Evolutionary conservation across 2,888 invertebrate genomes (phyloP).

Genomic region (Gymnosoma rotundatum): DNA sequence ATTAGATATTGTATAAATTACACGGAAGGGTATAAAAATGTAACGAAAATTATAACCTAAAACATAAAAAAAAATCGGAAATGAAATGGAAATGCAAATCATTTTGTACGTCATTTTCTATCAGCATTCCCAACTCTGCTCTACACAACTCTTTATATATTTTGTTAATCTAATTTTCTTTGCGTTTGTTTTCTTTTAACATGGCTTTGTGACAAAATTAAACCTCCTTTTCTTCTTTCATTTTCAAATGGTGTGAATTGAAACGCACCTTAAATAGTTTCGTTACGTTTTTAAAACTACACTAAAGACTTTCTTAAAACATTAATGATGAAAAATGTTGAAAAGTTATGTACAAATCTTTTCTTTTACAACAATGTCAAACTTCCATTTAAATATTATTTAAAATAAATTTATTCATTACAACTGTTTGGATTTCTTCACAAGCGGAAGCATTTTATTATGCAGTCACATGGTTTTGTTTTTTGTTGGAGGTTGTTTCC

Average conservation of each 20-base stretch:
- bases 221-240: slow-evolving; percentile 1
- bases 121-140: slow-evolving; percentile 3
- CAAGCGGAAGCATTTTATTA: slow-evolving; percentile 56
- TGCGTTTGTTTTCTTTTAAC: background rate
- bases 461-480: slow-evolving; percentile 29
- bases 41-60: too few species aligned
- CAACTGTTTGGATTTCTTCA: slow-evolving; percentile 12
- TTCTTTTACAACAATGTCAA: slow-evolving; percentile 11
- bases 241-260: slow-evolving; percentile 44
- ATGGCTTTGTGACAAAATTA: slow-evolving; percentile 38
- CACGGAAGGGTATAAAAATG: too few species aligned
- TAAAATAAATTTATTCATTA: slow-evolving; percentile 25
- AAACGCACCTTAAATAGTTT: slow-evolving; percentile 53
- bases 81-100: too few species aligned
- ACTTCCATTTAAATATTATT: slow-evolving; percentile 30
- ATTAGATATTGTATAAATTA: too few species aligned
- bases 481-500: slow-evolving; percentile 48
- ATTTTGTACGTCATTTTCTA: background rate
- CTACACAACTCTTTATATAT: too few species aligned
- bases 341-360: slow-evolving; percentile 23
- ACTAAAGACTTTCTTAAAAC: slow-evolving; percentile 10
- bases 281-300: slow-evolving; percentile 18
- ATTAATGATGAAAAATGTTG: slow-evolving; percentile 10
- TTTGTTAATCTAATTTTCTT: slow-evolving; percentile 2
- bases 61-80: background rate